These are phyloP conservation scores for Holothuria glaberrima DNA, from an alignment of 35 echinoderm and acorn worm genomes.

Conservation along the genomic window DNA sequence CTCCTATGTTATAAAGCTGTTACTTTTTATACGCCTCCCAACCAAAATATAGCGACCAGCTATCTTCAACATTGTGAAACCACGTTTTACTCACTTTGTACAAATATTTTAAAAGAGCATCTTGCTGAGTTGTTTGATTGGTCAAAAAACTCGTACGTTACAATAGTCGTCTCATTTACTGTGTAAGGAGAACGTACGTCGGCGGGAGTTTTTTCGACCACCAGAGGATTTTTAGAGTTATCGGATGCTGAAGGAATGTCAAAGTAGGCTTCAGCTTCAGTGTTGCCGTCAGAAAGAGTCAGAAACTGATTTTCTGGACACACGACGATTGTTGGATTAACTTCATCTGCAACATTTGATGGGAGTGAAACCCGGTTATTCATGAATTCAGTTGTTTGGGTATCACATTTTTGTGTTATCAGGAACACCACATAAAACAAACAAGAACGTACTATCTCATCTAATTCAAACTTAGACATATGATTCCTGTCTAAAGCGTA, in stretches of 20 bases:
- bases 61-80: too few relatives aligned
- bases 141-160: constrained; percentile 66
- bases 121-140: constrained; percentile 45
- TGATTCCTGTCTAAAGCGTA: too few relatives aligned
- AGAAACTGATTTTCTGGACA: constrained; percentile 59
- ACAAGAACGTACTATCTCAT: too few relatives aligned
- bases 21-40: too few relatives aligned
- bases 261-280: constrained; percentile 37
- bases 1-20: too few relatives aligned
- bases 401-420: too few relatives aligned
- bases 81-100: constrained; percentile 51
- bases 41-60: too few relatives aligned
- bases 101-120: constrained; percentile 58
- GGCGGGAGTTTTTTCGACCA: constrained; percentile 36
- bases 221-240: constrained; percentile 44
- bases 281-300: neutral
- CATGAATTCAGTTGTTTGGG: too few relatives aligned
- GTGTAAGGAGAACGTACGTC: constrained; percentile 66
- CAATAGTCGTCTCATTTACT: constrained; percentile 61
- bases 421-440: too few relatives aligned
- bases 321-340: constrained; percentile 50
- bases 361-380: too few relatives aligned
- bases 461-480: too few relatives aligned
- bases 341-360: constrained; percentile 29
- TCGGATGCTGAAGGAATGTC: constrained; percentile 67